Evolutionary conservation across 2,797 vertebrate species (phyloP).

Genomic region (Neopelma chrysocephalum): DNA sequence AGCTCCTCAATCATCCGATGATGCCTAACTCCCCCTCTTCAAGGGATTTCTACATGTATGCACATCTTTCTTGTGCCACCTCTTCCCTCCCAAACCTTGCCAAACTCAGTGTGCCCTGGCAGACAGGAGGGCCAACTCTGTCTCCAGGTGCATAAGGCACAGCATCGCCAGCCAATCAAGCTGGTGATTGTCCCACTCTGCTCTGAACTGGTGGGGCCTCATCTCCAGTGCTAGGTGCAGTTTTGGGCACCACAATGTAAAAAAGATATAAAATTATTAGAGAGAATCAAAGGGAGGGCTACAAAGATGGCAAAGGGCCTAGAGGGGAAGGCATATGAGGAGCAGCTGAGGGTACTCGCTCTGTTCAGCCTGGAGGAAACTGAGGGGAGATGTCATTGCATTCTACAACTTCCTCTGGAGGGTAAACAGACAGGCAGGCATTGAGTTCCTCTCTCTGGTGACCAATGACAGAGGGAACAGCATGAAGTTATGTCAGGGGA

Average conservation of each 20-base stretch:
- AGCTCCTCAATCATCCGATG: not conserved
- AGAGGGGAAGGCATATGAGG: fast-evolving
- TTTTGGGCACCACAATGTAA: not conserved
- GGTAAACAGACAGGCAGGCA: not conserved
- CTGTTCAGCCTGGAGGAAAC: not conserved
- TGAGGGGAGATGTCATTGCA: not conserved
- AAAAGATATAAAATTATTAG: not conserved
- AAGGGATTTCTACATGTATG: not conserved
- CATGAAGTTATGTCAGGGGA: not conserved
- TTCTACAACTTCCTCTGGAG: fast-evolving
- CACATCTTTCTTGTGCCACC: not conserved
- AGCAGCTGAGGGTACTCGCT: fast-evolving
- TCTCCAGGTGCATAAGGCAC: not conserved
- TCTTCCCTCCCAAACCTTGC: not conserved
- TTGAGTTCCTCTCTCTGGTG: not conserved
- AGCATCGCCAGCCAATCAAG: fast-evolving
- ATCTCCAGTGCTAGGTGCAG: fast-evolving
- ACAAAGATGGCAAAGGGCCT: fast-evolving
- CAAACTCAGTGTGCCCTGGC: not conserved
- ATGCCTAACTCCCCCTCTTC: not conserved
- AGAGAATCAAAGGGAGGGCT: not conserved
- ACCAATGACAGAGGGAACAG: not conserved
- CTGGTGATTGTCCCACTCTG: not conserved
- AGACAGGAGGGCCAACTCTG: not conserved
- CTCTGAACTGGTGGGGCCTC: not conserved